Evolutionary conservation across 1,140 invertebrate species (phyloP), one percentile per base, ranked within the genome.

Genomic region (Lucilia sericata): DNA sequence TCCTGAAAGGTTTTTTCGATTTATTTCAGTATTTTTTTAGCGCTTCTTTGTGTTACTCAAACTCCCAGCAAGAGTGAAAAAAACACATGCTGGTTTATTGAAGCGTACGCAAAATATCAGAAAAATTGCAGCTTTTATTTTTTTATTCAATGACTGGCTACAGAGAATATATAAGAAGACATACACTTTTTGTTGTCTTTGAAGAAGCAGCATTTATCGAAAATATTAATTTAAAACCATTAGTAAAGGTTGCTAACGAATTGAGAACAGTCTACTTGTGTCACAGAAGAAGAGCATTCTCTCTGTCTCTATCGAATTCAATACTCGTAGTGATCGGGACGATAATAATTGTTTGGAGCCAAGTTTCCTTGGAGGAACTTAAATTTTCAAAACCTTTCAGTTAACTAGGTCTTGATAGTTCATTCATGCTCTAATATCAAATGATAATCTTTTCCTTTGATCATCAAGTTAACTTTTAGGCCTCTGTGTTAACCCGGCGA

Each of bases 51-150:
- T 65, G 12, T 65, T 30, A 30, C 25, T 30, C 25, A 2, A 60
- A 60, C 51, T 60, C 51, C 25, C 3, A 30, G 51, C 17, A n/a
- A 60, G 60, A 70, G 19, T 19, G n/a, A 55, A 21, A 70, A 70
- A 70, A 70, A n/a, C 60, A 70, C 19, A 70, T 70, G 60, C 60
- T 70, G 60, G 19, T n/a, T 17, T 42, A 70, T 9, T 70, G 60
- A 21, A 70, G 60, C 60, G 60, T 70, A 70, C 60, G 19, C 60
- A 70, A 70, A 70, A 70, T 70, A 70, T 21, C n/a, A 21, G 51
- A 70, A 21, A 70, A 70, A 70, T 19, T 70, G 60, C 60, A 70
- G 60, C 60, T 70, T 70, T 70, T 70, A 21, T 70, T 70, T 21
- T 65, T 70, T 70, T 70, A 21, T 7, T 21, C 60, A 21, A 21